phyloP scores from a whole-genome alignment of 2,888 invertebrate species.

The Platycheirus rosarum region DNA sequence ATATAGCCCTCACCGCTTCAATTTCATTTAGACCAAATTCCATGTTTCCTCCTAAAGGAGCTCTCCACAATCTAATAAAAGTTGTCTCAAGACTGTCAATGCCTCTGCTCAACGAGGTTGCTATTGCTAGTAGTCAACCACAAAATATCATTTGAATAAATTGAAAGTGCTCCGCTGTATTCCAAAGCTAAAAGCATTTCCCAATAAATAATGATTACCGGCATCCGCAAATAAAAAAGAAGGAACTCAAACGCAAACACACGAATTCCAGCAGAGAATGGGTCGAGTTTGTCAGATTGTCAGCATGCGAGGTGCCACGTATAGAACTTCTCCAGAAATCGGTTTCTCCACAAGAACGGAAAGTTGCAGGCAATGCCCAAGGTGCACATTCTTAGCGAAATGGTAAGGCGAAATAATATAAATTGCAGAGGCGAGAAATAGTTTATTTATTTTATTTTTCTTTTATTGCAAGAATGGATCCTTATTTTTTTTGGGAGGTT shows the following conservation, averaged over 20 bases:
- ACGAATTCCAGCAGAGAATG: background rate
- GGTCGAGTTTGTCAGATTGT: conserved; percentile 39
- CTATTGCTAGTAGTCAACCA: conserved; percentile 48
- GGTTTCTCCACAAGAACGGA: conserved; percentile 21
- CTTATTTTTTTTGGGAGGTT: conserved; percentile 3
- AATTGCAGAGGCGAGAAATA: conserved; percentile 54
- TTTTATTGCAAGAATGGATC: background rate
- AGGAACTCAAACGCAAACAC: background rate
- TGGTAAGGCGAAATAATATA: conserved; percentile 47
- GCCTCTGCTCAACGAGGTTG: conserved; percentile 1
- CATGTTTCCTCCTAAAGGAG: no score
- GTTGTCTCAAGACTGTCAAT: background rate
- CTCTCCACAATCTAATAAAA: background rate
- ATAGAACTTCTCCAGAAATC: conserved; percentile 7
- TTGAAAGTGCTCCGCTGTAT: conserved; percentile 66
- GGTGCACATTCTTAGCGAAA: conserved; percentile 58
- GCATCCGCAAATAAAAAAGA: conserved; percentile 30
- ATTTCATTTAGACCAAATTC: no score
- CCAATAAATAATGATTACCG: conserved; percentile 71
- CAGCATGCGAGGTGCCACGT: conserved; percentile 34
- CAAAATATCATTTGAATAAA: conserved; percentile 71
- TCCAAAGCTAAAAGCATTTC: conserved; percentile 66
- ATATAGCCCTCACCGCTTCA: background rate
- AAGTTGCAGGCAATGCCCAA: conserved; percentile 50
- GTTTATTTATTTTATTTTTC: conserved; percentile 28